These are phyloP conservation scores for Buceros bicornis DNA, from an alignment of 2,797 vertebrate genomes.

Conservation along the genomic window DNA sequence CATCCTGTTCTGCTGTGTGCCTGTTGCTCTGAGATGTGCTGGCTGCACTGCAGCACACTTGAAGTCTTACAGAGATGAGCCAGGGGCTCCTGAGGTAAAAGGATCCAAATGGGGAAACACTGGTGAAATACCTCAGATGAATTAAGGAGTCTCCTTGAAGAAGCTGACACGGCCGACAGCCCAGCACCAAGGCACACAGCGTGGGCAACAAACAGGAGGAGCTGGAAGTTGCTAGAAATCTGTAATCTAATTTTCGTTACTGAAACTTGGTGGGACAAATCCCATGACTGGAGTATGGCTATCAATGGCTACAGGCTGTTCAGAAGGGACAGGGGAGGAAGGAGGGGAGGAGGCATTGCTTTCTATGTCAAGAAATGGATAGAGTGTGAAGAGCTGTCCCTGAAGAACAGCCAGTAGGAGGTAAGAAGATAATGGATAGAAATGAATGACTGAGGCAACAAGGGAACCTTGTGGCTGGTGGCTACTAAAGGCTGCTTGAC, in stretches of 20 bases:
- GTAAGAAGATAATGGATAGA: neutral
- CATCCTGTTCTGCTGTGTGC: neutral
- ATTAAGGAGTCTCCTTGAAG: neutral
- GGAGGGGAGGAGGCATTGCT: rapidly evolving
- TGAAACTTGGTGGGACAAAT: neutral
- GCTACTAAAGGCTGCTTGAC: neutral
- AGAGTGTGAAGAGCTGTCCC: neutral
- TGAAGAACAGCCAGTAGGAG: neutral
- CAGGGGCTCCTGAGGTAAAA: neutral
- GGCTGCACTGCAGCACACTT: neutral
- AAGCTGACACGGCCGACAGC: neutral
- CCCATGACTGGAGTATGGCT: neutral
- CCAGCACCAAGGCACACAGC: neutral
- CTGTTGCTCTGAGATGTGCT: neutral
- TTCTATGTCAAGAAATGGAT: neutral
- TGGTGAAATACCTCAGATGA: neutral
- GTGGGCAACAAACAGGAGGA: neutral
- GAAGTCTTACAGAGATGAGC: rapidly evolving
- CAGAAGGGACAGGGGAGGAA: neutral
- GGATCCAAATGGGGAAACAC: neutral
- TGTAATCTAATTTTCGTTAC: neutral
- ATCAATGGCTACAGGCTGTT: rapidly evolving
- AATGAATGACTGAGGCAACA: neutral
- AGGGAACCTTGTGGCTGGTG: neutral
- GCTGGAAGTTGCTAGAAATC: neutral